Conservation (phyloP, 2,888 invertebrate species). For the Eremobia ochroleuca region DNA sequence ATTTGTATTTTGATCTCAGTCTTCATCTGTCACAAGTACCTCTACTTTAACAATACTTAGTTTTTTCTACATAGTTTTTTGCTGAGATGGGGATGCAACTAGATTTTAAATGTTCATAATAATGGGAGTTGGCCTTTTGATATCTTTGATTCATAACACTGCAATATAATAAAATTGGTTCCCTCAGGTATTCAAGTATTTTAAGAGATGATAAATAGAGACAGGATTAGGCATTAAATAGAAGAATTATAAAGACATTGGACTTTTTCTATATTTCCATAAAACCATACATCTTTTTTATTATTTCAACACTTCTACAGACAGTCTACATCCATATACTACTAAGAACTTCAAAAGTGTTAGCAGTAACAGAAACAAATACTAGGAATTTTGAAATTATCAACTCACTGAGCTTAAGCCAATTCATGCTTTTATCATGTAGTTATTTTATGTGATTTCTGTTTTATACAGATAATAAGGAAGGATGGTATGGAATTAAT, state of each 20-base stretch:
- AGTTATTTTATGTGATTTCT: neutral
- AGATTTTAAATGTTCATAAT: no score
- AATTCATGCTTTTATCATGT: neutral
- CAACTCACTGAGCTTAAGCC: neutral
- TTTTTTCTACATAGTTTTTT: neutral
- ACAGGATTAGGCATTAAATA: neutral
- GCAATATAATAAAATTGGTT: neutral
- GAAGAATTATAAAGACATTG: neutral
- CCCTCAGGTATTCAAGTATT: neutral
- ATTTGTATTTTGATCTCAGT: neutral
- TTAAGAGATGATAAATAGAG: neutral
- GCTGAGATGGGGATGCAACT: neutral
- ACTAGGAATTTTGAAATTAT: slow-evolving; percentile 5
- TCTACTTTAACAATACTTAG: neutral
- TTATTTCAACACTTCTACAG: neutral
- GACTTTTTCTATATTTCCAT: neutral
- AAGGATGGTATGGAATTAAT: neutral
- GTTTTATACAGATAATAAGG: neutral
- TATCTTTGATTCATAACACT: neutral
- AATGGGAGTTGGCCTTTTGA: neutral
- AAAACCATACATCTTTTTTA: neutral
- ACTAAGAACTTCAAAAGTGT: neutral
- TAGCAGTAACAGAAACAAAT: neutral
- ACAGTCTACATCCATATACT: no score
- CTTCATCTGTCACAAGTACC: neutral